These are phyloP conservation scores for Euglossa dilemma DNA, from an alignment of 1,140 invertebrate genomes.

Conservation along the genomic window DNA sequence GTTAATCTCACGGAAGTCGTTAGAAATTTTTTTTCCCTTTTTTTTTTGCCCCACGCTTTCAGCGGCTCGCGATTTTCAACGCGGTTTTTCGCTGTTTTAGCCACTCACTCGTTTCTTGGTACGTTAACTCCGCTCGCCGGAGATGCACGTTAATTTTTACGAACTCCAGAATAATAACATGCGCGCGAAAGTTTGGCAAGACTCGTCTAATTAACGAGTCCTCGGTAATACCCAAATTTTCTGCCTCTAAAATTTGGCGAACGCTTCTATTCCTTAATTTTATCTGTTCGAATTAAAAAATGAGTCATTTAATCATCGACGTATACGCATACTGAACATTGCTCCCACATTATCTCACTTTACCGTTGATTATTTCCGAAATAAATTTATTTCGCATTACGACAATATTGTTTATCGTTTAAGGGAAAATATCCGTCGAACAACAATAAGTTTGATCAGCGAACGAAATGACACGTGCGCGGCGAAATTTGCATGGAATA, in stretches of 20 bases:
- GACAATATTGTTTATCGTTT: too few relatives aligned
- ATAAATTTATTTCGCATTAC: too few relatives aligned
- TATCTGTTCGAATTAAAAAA: too few relatives aligned
- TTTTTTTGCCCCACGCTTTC: not conserved
- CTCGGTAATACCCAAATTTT: not conserved
- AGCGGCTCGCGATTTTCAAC: constrained; percentile 2
- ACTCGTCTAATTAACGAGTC: not conserved
- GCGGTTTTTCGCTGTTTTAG: constrained; percentile 6
- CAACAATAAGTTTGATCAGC: too few relatives aligned
- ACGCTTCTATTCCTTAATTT: not conserved
- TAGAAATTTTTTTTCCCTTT: not conserved
- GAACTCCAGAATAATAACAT: not conserved
- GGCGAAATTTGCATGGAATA: too few relatives aligned
- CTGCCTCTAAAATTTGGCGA: not conserved
- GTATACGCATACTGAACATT: too few relatives aligned
- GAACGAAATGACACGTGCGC: too few relatives aligned
- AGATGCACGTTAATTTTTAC: constrained; percentile 10
- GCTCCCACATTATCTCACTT: too few relatives aligned
- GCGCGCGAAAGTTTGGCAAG: not conserved
- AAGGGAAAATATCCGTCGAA: too few relatives aligned
- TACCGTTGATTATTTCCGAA: too few relatives aligned
- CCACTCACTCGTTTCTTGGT: constrained; percentile 3
- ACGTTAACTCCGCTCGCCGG: not conserved
- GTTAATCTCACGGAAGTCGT: constrained; percentile 13
- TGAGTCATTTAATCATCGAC: too few relatives aligned